Evolutionary conservation across 1,140 invertebrate species (phyloP).

Genomic region (Drosophila bifasciata): DNA sequence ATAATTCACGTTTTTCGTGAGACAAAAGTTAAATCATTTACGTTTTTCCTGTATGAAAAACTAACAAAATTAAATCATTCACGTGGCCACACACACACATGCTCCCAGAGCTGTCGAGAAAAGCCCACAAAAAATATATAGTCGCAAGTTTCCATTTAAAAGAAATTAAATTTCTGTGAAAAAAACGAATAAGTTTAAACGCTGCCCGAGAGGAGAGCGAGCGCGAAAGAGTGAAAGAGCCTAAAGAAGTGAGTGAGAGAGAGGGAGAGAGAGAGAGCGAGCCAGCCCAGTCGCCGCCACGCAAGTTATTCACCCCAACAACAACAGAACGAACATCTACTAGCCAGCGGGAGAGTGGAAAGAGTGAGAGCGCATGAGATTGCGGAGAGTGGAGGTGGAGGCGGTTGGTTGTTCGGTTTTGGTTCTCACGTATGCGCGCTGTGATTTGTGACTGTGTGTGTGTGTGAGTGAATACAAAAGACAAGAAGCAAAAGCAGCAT

Average conservation of each 20-base stretch:
- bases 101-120: conserved; percentile 19
- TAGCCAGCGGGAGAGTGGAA: conserved; percentile 5
- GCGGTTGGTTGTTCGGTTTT: conserved; percentile 9
- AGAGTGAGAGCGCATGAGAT: conserved; percentile 6
- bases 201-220: conserved; percentile 34
- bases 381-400: conserved; percentile 21
- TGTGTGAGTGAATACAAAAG: conserved; percentile 59
- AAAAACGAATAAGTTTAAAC: conserved; percentile 63
- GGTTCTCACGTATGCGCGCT: conserved; percentile 62
- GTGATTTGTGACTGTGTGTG: conserved; percentile 57
- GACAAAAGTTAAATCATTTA: not conserved
- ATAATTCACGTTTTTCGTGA: conserved; percentile 13
- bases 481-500: conserved; percentile 51
- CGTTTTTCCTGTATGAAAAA: conserved; percentile 11
- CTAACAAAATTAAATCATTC: conserved; percentile 27
- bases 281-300: conserved; percentile 69
- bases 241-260: conserved; percentile 39
- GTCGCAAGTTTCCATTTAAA: conserved; percentile 62
- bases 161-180: conserved; percentile 69
- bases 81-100: conserved; percentile 52
- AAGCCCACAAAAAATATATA: conserved; percentile 35
- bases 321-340: conserved; percentile 58
- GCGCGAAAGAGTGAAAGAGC: conserved; percentile 32
- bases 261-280: conserved; percentile 63
- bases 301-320: conserved; percentile 80